These are phyloP conservation scores for Adelges cooleyi DNA, from an alignment of 1,140 invertebrate species.

Conservation along the genomic window DNA sequence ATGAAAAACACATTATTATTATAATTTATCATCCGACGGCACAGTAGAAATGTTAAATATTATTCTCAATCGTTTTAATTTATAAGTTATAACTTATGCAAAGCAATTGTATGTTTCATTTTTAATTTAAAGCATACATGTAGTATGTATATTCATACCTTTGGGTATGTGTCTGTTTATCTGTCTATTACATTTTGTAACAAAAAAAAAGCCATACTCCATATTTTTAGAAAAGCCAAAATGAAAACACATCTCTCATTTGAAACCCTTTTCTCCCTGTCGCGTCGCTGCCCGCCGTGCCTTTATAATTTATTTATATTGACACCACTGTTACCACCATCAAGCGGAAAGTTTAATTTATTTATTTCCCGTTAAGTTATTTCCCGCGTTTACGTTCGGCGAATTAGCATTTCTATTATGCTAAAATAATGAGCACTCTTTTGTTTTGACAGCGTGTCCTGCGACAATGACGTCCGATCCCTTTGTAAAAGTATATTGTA, in stretches of 20 bases:
- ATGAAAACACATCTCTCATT: conserved; percentile 7
- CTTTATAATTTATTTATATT: conserved; percentile 26
- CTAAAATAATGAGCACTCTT: conserved; percentile 6
- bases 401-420: conserved; percentile 26
- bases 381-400: conserved; percentile 5
- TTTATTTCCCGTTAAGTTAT: conserved; percentile 23
- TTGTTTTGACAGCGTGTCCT: conserved; percentile 15
- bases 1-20: too few relatives aligned
- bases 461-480: neutral
- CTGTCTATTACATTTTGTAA: conserved; percentile 19
- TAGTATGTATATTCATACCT: neutral
- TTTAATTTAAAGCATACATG: neutral
- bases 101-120: neutral
- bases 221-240: conserved; percentile 10
- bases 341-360: conserved; percentile 16
- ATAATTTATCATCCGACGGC: too few relatives aligned
- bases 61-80: neutral
- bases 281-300: neutral
- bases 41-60: neutral
- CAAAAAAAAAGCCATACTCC: conserved; percentile 2
- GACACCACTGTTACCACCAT: conserved; percentile 20
- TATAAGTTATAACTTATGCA: neutral
- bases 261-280: conserved; percentile 3
- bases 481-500: neutral
- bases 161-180: conserved; percentile 7